Percentiles rank a stretch among this genome's conserved stretches.
Evolutionary conservation across 1,140 invertebrate genomes (phyloP).

Genomic region (Muscidifurax raptorellus): DNA sequence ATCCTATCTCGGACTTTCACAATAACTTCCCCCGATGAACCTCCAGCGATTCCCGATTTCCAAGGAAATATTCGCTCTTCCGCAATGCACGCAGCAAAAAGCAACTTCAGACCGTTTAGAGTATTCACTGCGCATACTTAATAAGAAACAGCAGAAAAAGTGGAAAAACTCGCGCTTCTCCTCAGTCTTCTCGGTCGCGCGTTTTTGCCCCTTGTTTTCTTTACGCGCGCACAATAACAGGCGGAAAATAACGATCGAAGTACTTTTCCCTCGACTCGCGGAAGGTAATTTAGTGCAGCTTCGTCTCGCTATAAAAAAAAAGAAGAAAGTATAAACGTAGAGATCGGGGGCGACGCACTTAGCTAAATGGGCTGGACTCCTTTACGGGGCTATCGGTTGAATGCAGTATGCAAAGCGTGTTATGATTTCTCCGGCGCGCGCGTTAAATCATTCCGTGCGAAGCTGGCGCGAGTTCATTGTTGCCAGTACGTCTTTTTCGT

Average conservation of each 20-base stretch:
- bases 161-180: not conserved
- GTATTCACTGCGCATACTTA: conserved; percentile 21
- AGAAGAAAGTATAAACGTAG: not conserved
- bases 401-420: conserved; percentile 31
- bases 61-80: not conserved
- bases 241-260: conserved; percentile 41
- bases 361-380: conserved; percentile 27
- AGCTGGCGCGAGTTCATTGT: not conserved
- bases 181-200: not conserved
- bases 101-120: not conserved
- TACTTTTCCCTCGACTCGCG: conserved; percentile 31
- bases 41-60: not conserved
- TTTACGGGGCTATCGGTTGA: conserved; percentile 39
- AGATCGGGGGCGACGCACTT: not conserved
- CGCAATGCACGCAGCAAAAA: not conserved
- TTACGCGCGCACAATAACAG: conserved; percentile 23
- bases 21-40: conserved; percentile 17
- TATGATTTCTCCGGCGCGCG: conserved; percentile 15
- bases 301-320: not conserved
- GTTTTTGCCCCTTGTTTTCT: conserved; percentile 1
- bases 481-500: not conserved
- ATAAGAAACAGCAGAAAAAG: conserved; percentile 31
- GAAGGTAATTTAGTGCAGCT: conserved; percentile 29
- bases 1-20: not conserved
- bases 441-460: conserved; percentile 7